Evolutionary conservation across 2,888 invertebrate species (phyloP).

Genomic region (Nymphalis urticae): DNA sequence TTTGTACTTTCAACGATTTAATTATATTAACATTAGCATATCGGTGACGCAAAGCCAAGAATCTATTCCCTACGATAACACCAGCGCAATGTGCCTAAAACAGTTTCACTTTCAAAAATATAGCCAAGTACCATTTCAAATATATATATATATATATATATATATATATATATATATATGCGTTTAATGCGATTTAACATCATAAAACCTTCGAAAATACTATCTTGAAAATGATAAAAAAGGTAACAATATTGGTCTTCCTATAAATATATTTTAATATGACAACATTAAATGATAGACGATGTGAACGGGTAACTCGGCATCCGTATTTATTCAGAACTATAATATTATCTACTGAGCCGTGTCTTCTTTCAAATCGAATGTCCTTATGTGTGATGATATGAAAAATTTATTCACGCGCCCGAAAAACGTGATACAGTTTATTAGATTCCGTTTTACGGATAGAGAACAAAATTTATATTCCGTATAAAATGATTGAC

Average conservation of each 20-base stretch:
- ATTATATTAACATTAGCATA: too few species aligned
- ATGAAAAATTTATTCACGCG: constrained; percentile 40
- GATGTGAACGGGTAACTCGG: constrained; percentile 21
- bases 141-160: too few species aligned
- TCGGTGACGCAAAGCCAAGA: too few species aligned
- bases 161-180: too few species aligned
- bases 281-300: constrained; percentile 24
- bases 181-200: too few species aligned
- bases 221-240: not conserved
- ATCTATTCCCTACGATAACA: too few species aligned
- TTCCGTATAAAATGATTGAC: not conserved
- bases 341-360: constrained; percentile 23
- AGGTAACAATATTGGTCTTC: not conserved
- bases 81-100: too few species aligned
- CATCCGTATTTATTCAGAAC: constrained; percentile 19
- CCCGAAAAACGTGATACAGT: constrained; percentile 8
- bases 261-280: not conserved
- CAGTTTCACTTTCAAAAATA: too few species aligned
- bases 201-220: not conserved
- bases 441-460: constrained; percentile 12
- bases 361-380: constrained; percentile 31
- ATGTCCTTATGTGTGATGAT: constrained; percentile 36
- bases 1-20: too few species aligned
- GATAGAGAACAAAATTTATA: constrained; percentile 1
- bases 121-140: too few species aligned